Conservation (phyloP, 2,797 vertebrate genomes). For the Lithobates pipiens region DNA sequence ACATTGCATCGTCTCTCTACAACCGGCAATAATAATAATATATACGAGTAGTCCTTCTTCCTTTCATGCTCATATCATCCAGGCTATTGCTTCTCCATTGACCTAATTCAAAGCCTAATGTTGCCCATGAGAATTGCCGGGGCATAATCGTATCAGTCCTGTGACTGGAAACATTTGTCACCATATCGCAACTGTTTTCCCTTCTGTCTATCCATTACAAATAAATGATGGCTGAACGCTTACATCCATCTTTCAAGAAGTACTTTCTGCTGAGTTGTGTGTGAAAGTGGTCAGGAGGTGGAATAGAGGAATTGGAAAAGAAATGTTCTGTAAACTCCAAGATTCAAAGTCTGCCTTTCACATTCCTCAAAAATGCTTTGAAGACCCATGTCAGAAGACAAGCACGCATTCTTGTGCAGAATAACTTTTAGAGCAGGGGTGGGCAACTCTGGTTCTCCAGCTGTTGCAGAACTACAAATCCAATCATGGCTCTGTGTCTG, state of each 20-base stretch:
- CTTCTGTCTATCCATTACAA: conserved; percentile 38
- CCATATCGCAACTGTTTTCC: conserved; percentile 23
- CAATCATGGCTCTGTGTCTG: too few relatives aligned
- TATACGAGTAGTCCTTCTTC: conserved; percentile 23
- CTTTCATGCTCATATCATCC: conserved; percentile 44
- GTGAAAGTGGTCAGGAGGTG: conserved; percentile 2
- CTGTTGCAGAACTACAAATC: too few relatives aligned
- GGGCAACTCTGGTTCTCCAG: too few relatives aligned
- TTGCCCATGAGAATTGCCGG: conserved; percentile 37
- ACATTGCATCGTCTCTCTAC: conserved; percentile 1
- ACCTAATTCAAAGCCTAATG: conserved; percentile 47
- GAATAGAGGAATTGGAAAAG: neutral
- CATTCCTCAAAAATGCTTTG: too few relatives aligned
- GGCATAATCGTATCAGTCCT: conserved; percentile 31
- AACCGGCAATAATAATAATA: conserved; percentile 41
- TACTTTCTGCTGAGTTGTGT: conserved; percentile 23
- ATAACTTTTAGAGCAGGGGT: neutral
- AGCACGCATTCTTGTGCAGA: neutral
- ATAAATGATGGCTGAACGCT: conserved; percentile 42
- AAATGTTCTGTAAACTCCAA: neutral
- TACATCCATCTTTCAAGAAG: conserved; percentile 22
- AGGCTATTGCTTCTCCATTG: conserved; percentile 45
- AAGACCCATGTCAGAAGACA: neutral
- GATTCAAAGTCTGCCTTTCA: neutral
- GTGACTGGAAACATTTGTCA: conserved; percentile 45